These are phyloP conservation scores for Epinotia brunnichana DNA, from an alignment of 2,888 invertebrate species.

Conservation along the genomic window DNA sequence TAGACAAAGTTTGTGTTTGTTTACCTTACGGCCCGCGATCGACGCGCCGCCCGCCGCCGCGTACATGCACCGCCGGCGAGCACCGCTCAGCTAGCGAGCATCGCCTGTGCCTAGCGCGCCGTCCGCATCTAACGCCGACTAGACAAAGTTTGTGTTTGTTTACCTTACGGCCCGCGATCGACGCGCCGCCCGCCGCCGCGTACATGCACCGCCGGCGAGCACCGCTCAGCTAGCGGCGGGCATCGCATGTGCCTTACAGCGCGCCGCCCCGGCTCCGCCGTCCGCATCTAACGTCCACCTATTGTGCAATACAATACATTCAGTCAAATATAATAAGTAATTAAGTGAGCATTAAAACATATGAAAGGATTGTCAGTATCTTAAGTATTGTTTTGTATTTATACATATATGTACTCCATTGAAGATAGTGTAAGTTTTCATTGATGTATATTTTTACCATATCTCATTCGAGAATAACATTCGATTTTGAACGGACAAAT, in stretches of 20 bases:
- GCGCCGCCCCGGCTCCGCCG: conserved; percentile 40
- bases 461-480: too few relatives aligned
- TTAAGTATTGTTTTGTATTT: too few relatives aligned
- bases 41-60: conserved; percentile 94
- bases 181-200: conserved; percentile 94
- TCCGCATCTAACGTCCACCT: conserved; percentile 42
- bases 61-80: conserved; percentile 87
- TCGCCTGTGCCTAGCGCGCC: conserved; percentile 54
- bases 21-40: conserved; percentile 91
- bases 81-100: conserved; percentile 57
- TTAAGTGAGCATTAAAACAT: not conserved
- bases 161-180: conserved; percentile 92
- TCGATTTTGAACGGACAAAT: too few relatives aligned
- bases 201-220: conserved; percentile 87
- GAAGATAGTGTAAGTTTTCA: too few relatives aligned
- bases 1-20: not conserved
- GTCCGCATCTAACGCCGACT: conserved; percentile 41
- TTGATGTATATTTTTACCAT: too few relatives aligned
- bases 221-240: conserved; percentile 57
- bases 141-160: conserved; percentile 20
- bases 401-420: too few relatives aligned
- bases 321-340: not conserved
- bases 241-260: conserved; percentile 50
- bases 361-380: not conserved
- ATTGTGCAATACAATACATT: not conserved